Percentiles rank a stretch among this genome's conserved stretches.
These are phyloP conservation scores for Drosophila atripex DNA, from an alignment of 2,888 invertebrate genomes.

Conservation along the genomic window DNA sequence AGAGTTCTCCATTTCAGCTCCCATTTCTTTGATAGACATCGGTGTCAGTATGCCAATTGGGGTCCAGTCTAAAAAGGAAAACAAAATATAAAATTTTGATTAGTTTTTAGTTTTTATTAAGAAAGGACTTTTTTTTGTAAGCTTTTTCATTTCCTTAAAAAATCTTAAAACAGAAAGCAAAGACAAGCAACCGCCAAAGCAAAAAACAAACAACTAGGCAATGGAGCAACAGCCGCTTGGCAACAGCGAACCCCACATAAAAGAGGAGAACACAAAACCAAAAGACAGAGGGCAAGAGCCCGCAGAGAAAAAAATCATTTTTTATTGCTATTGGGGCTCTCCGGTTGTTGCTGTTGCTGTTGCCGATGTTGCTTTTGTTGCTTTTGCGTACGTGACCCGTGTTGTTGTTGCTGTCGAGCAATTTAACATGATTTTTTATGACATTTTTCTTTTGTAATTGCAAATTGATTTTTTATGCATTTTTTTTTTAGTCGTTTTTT, in stretches of 20 bases:
- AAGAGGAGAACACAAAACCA: slow-evolving; percentile 52
- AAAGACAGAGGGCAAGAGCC: slow-evolving; percentile 42
- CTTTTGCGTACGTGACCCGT: slow-evolving; percentile 66
- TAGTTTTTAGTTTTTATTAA: slow-evolving; percentile 29
- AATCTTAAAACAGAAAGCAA: slow-evolving; percentile 4
- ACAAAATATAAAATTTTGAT: slow-evolving; percentile 47
- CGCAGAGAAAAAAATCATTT: slow-evolving; percentile 47
- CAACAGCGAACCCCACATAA: slow-evolving; percentile 68
- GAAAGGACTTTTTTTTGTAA: background rate
- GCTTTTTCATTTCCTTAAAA: background rate
- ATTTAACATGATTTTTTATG: slow-evolving; percentile 39
- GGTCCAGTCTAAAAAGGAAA: slow-evolving; percentile 76
- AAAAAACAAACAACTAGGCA: slow-evolving; percentile 38
- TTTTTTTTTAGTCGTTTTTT: slow-evolving; percentile 12
- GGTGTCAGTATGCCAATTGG: slow-evolving; percentile 66
- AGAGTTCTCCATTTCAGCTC: background rate
- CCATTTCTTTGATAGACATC: slow-evolving; percentile 48
- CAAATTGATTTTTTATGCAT: slow-evolving; percentile 53
- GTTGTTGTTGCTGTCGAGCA: slow-evolving; percentile 31
- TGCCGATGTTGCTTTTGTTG: slow-evolving; percentile 27
- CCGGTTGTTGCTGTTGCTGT: slow-evolving; percentile 17
- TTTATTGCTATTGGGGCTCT: slow-evolving; percentile 33
- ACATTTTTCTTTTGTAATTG: slow-evolving; percentile 51
- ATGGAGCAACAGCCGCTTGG: slow-evolving; percentile 61
- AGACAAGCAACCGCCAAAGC: slow-evolving; percentile 18